Evolutionary conservation across 1,140 invertebrate species (phyloP).

Genomic region (Drosophila nigromelanica): DNA sequence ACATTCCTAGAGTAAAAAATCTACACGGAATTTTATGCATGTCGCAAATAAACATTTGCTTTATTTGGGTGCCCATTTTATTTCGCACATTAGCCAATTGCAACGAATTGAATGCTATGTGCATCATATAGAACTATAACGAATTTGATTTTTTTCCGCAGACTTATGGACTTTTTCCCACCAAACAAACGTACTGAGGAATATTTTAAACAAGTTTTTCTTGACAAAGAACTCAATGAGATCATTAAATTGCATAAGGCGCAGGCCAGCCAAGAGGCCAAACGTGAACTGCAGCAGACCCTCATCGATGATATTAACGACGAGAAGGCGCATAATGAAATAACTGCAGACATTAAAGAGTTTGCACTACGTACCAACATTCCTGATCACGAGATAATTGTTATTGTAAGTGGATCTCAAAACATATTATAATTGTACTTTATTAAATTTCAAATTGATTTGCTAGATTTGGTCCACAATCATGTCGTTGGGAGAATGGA

Average conservation of each 20-base stretch:
- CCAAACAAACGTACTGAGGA: conserved; percentile 96
- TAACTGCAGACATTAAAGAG: conserved; percentile 93
- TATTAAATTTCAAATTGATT: background rate
- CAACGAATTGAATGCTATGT: background rate
- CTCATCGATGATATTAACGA: conserved; percentile 93
- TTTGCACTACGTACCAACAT: conserved; percentile 92
- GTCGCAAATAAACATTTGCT: conserved; percentile 70
- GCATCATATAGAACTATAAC: background rate
- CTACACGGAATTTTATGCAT: conserved; percentile 56
- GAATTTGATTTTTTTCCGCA: conserved; percentile 77
- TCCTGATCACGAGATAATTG: conserved; percentile 94
- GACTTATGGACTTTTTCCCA: conserved; percentile 96
- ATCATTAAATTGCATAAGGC: conserved; percentile 95
- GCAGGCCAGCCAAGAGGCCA: conserved; percentile 93
- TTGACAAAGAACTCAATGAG: conserved; percentile 92
- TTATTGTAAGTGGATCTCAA: conserved; percentile 86
- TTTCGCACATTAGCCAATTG: conserved; percentile 63
- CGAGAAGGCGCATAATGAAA: conserved; percentile 91
- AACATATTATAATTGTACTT: background rate
- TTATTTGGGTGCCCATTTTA: conserved; percentile 79
- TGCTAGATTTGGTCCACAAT: conserved; percentile 95
- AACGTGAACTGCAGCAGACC: conserved; percentile 90
- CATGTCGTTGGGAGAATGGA: conserved; percentile 98
- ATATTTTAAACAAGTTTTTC: conserved; percentile 93
- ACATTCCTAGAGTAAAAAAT: conserved; percentile 71